A percentile compares a stretch with the other conserved stretches of the same genome.
These are phyloP conservation scores for Dendrocincla tyrannina DNA, from an alignment of 2,797 vertebrate species.

Conservation along the genomic window DNA sequence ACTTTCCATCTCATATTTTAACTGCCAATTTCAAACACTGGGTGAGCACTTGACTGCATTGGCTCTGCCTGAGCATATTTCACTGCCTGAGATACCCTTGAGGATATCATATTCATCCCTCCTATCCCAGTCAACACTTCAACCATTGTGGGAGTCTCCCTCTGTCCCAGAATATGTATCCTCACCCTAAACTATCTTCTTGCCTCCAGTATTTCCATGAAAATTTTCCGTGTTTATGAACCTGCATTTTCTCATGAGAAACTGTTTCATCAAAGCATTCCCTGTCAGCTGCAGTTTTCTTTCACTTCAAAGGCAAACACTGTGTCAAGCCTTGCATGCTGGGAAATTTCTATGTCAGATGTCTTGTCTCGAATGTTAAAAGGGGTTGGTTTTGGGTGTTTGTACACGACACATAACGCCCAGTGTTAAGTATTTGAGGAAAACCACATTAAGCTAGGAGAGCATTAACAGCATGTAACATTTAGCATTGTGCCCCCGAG, in stretches of 20 bases:
- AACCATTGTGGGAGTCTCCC: background rate
- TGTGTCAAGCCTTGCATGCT: background rate
- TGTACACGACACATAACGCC: background rate
- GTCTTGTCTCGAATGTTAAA: background rate
- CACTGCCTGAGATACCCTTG: background rate
- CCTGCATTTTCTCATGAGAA: conserved; percentile 40
- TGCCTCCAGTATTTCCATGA: background rate
- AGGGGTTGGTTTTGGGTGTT: background rate
- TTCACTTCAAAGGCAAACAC: conserved; percentile 28
- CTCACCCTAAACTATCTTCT: background rate
- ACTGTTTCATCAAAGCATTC: conserved; percentile 13
- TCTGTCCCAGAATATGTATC: background rate
- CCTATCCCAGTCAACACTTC: background rate
- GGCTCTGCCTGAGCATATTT: background rate
- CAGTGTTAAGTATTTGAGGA: background rate
- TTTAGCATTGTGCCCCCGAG: background rate
- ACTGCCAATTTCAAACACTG: background rate
- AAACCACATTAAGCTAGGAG: conserved; percentile 47
- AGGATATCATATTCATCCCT: background rate
- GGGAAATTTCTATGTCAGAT: conserved; percentile 38
- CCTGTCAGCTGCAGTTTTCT: background rate
- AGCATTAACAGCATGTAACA: conserved; percentile 18
- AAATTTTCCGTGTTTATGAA: conserved; percentile 4
- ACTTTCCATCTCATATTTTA: background rate
- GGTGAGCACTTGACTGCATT: background rate